Evolutionary conservation across 2,113 vertebrate species (phyloP).

Genomic region (Eudyptes chrysolophus): DNA sequence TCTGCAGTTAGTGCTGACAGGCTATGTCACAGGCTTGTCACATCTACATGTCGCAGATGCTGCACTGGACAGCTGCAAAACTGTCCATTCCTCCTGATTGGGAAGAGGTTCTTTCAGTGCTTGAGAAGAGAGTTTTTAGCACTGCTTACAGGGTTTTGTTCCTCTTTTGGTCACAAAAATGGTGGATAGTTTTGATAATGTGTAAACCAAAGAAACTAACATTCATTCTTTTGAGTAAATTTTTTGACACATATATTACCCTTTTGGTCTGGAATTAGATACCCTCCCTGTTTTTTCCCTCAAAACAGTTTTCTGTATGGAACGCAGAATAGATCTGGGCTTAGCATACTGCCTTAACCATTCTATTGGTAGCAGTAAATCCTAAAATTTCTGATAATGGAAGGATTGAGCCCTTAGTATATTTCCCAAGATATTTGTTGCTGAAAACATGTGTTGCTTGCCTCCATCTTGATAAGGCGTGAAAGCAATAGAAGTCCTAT

Average conservation of each 20-base stretch:
- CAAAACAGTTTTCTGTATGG: not conserved
- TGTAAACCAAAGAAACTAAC: not conserved
- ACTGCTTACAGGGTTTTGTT: not conserved
- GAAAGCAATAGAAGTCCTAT: slow-evolving; percentile 15
- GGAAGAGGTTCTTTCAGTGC: not conserved
- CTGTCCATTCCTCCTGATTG: not conserved
- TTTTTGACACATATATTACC: not conserved
- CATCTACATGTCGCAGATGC: not conserved
- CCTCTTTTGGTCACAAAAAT: not conserved
- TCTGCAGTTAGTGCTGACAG: not conserved
- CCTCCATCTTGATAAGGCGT: slow-evolving; percentile 33
- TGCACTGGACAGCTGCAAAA: not conserved
- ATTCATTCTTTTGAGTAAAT: not conserved
- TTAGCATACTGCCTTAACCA: not conserved
- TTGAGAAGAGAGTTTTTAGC: not conserved
- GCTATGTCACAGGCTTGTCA: not conserved
- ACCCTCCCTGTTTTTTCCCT: not conserved
- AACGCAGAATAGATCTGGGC: not conserved
- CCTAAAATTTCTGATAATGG: not conserved
- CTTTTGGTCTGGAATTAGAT: not conserved
- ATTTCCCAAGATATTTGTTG: slow-evolving; percentile 32
- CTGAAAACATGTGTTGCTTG: not conserved
- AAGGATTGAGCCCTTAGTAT: not conserved
- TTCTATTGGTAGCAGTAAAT: not conserved
- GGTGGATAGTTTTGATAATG: not conserved